Evolutionary conservation across 2,888 invertebrate species (phyloP).

Genomic region (Malthinus seriepunctatus): DNA sequence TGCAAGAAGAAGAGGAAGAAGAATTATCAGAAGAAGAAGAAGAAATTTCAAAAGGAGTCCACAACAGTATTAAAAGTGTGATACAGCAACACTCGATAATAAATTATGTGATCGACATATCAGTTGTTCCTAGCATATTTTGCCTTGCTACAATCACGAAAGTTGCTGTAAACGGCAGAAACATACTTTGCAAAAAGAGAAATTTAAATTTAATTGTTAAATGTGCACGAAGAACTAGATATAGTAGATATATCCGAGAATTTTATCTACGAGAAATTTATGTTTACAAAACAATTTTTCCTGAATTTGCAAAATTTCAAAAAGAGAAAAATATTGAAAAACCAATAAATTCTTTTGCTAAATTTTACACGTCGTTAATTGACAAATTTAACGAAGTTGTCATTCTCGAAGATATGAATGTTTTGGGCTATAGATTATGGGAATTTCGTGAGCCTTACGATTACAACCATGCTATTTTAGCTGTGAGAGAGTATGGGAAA

Average conservation of each 20-base stretch:
- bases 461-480: slow-evolving; percentile 36
- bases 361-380: slow-evolving; percentile 24
- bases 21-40: too few relatives aligned
- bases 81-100: too few relatives aligned
- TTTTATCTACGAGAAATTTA: slow-evolving; percentile 40
- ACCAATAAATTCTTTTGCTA: slow-evolving; percentile 29
- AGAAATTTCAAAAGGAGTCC: too few relatives aligned
- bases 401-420: slow-evolving; percentile 39
- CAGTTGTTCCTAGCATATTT: slow-evolving; percentile 34
- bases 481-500: slow-evolving; percentile 38
- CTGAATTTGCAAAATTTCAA: slow-evolving; percentile 36
- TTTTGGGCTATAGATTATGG: slow-evolving; percentile 21
- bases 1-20: too few relatives aligned
- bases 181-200: slow-evolving; percentile 19
- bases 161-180: slow-evolving; percentile 14
- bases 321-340: slow-evolving; percentile 26
- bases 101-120: slow-evolving; percentile 3
- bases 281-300: slow-evolving; percentile 39
- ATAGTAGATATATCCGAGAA: slow-evolving; percentile 28
- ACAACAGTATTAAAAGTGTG: too few relatives aligned
- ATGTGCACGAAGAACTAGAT: slow-evolving; percentile 33
- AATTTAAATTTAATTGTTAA: slow-evolving; percentile 40
- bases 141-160: slow-evolving; percentile 39
- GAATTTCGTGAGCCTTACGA: slow-evolving; percentile 33
- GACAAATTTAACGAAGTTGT: slow-evolving; percentile 34